Base-by-base conservation (phyloP, 1,140 invertebrate genomes). In the Penaeus chinensis region DNA sequence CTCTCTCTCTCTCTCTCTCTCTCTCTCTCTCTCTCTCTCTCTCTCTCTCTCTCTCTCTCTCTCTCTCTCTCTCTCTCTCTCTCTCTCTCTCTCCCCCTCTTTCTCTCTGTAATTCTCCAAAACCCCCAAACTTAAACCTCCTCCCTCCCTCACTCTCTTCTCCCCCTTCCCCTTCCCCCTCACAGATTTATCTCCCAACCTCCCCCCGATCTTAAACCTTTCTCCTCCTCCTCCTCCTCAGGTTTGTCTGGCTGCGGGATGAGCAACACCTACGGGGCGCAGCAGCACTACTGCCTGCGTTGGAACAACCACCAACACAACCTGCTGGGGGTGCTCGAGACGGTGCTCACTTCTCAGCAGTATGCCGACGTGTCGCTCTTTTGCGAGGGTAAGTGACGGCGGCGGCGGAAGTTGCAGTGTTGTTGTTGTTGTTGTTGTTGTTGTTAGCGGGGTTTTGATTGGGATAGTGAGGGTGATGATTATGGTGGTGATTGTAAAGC, bases 291-390 rank as follows among this genome's bases (percentile, higher is more conserved):
- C 93, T 97, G 96, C 92, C 93, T 97, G 90, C 94, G 96, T 93
- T 97, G 96, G 96, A 97, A 97, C 91, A 97, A 97, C 92, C 96
- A 97, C 93, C 96, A 97, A 92, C 96, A 95, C 90, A 97, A 97
- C 93, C 93, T 98, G 92, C 93, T 98, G 90, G 96, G 96, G 89
- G 96, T 97, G 91, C 97, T 98, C 92, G 96, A 97, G 92, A 96
- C 97, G 92, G 93, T 98, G 86, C 93, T 98, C 74, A 96, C 97
- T 92, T 96, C 96, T 91, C 96, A 98, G 92, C 96, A 96, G 90
- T 97, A 98, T 93, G 97, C 97, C 88, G 97, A 98, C 92, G 97
- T 98, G 66, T 98, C 97, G 81, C 93, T 98, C 91, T 97, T 97
- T 89, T 97, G 97, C 86, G 97, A 98, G 92, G 97, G 97, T 90